Base-by-base conservation (phyloP, 2,888 invertebrate species). In the Chrysina gloriosa region DNA sequence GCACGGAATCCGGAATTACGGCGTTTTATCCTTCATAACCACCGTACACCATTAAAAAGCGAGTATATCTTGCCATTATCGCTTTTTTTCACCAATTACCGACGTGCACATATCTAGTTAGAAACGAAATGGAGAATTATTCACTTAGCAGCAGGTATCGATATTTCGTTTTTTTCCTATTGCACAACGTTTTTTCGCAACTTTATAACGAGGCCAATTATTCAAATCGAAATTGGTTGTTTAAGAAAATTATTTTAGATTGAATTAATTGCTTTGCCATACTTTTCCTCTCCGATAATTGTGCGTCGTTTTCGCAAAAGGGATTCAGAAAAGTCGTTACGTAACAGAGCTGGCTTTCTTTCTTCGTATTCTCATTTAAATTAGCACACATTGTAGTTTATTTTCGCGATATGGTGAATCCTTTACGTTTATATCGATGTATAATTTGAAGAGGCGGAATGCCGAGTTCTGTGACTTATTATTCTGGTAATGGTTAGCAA, bases 401-500 rank as follows among this genome's bases (percentile, higher is more conserved):
- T 27, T 29, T 50, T 50, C 29, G 11, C 29, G 6, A 29, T 7
- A 29, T 29, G n/a, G n/a, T n/a, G n/a, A n/a, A n/a, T n/a, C n/a
- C n/a, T n/a, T n/a, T n/a, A n/a, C n/a, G n/a, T 21, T 45, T 19
- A 45, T 19, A 16, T 7, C 19, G 19, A 45, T 19, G 14, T 21
- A 19, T 45, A 19, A 45, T 19, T 9, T 45, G 21, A 45, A 21
- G 45, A 21, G 2, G 45, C 6, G 19, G 7, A 45, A 21, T 7
- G 19, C 45, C 21, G 9, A 19, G 21, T 21, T 9, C 45, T 14
- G 27, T 50, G 29, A 50, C 50, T 50, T 50, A 29, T 50, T 50
- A 50, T 50, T 50, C 50, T 21, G 50, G 50, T 29, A 29, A 29
- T 50, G 50, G n/a, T 50, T 27, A 50, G 50, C 50, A 50, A 50